A percentile compares a stretch with the other conserved stretches of the same genome.
Conservation (phyloP, 2,797 vertebrate genomes). For the Takifugu rubripes region DNA sequence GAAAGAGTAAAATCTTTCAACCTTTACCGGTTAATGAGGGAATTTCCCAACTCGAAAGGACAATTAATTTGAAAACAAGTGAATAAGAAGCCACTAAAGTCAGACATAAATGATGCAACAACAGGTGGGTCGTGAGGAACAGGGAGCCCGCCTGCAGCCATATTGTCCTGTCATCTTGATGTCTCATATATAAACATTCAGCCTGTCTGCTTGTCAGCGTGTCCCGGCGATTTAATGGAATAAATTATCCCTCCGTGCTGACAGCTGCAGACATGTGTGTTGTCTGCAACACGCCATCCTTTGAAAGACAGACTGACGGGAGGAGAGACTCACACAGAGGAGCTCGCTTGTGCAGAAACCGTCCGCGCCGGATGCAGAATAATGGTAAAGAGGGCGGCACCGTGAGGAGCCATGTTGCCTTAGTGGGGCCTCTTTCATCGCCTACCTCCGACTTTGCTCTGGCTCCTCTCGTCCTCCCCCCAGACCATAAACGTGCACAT, state of each 20-base stretch:
- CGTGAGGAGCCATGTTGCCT: too few species aligned
- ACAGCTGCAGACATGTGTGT: conserved; percentile 40
- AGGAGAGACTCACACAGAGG: conserved; percentile 1
- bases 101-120: conserved; percentile 5
- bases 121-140: conserved; percentile 4
- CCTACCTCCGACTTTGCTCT: too few species aligned
- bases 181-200: conserved; percentile 44
- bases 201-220: conserved; percentile 45
- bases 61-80: too few species aligned
- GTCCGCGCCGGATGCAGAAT: neutral
- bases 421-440: too few species aligned
- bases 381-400: too few species aligned
- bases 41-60: too few species aligned
- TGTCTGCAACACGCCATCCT: conserved; percentile 31
- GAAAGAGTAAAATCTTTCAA: too few species aligned
- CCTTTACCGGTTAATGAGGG: too few species aligned
- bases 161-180: conserved; percentile 43
- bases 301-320: conserved; percentile 46
- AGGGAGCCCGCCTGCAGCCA: conserved; percentile 37
- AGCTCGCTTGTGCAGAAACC: conserved; percentile 10
- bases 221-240: conserved; percentile 56
- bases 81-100: neutral
- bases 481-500: too few species aligned
- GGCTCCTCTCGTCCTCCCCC: too few species aligned
- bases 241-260: conserved; percentile 48